A percentile compares a stretch with the other conserved stretches of the same genome.
phyloP scores from a whole-genome alignment of 2,113 vertebrate species.

The Leptobrachium ailaonicum region DNA sequence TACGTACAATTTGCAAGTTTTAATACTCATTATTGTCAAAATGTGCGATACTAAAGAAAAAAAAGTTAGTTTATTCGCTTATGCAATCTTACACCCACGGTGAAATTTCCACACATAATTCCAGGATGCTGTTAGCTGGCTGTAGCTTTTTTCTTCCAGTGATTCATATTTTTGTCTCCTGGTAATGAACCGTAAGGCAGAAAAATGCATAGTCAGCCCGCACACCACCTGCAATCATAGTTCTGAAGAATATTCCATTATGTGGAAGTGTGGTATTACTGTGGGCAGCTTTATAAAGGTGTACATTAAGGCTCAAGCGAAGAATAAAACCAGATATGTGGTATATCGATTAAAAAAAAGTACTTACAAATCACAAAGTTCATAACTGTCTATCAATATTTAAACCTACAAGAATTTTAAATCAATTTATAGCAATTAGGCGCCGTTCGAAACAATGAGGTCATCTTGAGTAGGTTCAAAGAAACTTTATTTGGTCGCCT shows the following conservation, averaged over 20 bases:
- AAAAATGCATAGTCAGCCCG: neutral
- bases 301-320: no score
- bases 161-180: conserved; percentile 2
- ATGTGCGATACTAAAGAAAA: neutral
- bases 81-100: neutral
- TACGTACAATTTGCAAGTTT: no score
- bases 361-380: no score
- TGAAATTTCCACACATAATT: conserved; percentile 21
- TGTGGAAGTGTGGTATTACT: neutral
- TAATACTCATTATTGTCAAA: neutral
- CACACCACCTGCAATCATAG: neutral
- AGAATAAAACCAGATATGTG: no score
- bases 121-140: conserved; percentile 6
- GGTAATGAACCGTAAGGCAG: neutral
- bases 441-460: no score
- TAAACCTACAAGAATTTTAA: no score
- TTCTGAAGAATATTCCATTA: neutral
- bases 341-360: no score
- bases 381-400: no score
- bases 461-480: no score
- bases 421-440: no score
- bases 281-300: neutral
- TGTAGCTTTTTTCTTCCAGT: neutral
- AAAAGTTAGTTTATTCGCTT: neutral
- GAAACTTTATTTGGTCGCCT: no score